Evolutionary conservation across 2,113 vertebrate species (phyloP).

Genomic region (Mastomys coucha): DNA sequence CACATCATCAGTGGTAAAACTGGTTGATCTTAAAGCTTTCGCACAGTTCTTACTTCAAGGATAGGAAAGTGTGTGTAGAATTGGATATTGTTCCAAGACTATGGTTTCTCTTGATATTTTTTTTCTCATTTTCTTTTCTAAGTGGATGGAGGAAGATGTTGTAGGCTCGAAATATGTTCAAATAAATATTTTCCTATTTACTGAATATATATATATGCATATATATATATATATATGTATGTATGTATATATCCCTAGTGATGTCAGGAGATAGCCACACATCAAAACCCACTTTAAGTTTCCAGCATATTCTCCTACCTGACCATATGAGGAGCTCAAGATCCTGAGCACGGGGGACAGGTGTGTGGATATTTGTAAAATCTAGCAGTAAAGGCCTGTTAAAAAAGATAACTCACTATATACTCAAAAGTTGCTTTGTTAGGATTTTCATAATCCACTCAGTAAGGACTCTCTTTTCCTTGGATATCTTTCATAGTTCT

Average conservation of each 20-base stretch:
- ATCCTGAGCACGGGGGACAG: not conserved
- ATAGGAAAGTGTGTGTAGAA: constrained; percentile 46
- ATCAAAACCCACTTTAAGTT: not conserved
- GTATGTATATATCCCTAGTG: not conserved
- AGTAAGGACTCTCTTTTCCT: not conserved
- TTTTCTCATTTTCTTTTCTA: constrained; percentile 9
- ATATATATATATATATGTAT: no score
- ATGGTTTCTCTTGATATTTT: constrained; percentile 61
- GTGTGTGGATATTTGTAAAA: not conserved
- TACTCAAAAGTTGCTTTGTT: not conserved
- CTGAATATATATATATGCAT: not conserved
- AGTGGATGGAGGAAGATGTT: constrained; percentile 26
- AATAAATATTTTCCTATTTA: constrained; percentile 5
- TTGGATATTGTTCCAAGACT: constrained; percentile 60
- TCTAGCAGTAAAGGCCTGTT: not conserved
- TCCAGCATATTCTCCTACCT: not conserved
- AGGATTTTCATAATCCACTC: not conserved
- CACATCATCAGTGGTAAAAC: not conserved
- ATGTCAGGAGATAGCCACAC: not conserved
- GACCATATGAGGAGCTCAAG: not conserved
- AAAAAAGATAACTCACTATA: not conserved
- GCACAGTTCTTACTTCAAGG: constrained; percentile 14
- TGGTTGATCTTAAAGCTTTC: constrained; percentile 42
- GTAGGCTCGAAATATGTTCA: not conserved
- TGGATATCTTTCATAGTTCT: not conserved